These are phyloP conservation scores for Leucophenga varia DNA, from an alignment of 1,140 invertebrate genomes.

Conservation along the genomic window DNA sequence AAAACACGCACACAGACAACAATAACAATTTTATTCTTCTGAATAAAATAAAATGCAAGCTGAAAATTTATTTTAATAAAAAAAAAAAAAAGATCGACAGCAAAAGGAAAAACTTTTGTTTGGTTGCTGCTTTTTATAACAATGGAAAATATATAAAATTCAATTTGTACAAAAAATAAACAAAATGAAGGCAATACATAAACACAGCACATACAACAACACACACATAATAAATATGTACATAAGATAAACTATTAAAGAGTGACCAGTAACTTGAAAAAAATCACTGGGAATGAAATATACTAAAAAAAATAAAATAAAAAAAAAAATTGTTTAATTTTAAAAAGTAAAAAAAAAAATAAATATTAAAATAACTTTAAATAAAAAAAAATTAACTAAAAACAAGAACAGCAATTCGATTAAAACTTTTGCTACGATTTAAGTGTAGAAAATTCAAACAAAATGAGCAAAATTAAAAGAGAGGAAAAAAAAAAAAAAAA, in stretches of 20 bases:
- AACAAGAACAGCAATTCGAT: slow-evolving; percentile 41
- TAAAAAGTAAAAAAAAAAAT: background rate
- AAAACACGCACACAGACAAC: too few relatives aligned
- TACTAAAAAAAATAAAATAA: background rate
- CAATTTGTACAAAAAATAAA: background rate
- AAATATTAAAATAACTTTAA: background rate
- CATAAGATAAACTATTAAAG: background rate
- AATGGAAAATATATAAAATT: slow-evolving; percentile 4
- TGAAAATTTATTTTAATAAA: too few relatives aligned
- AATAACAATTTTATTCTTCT: too few relatives aligned
- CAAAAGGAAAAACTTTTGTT: too few relatives aligned
- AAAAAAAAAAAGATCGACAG: background rate
- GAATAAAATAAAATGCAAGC: too few relatives aligned
- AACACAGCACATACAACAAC: too few relatives aligned
- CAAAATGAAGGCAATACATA: too few relatives aligned
- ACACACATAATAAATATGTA: too few relatives aligned
- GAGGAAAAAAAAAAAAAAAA: slow-evolving; percentile 46
- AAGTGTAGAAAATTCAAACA: slow-evolving; percentile 14
- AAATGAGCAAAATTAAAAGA: slow-evolving; percentile 44
- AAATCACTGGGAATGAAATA: background rate
- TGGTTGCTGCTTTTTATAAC: background rate
- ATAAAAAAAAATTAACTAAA: background rate
- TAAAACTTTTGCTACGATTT: slow-evolving; percentile 40
- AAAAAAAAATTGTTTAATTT: background rate
- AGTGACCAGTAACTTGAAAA: background rate